Base-by-base conservation (phyloP, 2,797 vertebrate species). In the Epinephelus coioides region DNA sequence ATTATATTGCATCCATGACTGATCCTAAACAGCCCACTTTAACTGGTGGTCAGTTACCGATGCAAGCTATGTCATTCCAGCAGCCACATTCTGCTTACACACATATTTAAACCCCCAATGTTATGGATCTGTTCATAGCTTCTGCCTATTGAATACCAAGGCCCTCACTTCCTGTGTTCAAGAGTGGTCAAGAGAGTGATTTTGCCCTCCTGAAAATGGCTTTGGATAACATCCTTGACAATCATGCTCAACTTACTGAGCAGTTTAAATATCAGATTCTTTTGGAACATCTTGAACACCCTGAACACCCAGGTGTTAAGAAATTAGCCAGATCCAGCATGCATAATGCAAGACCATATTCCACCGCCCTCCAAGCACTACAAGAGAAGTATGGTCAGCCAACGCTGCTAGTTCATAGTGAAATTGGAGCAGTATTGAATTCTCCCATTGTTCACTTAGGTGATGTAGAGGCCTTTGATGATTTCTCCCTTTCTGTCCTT, bases 191-290 rank as follows among this genome's bases (percentile, higher is more conserved):
- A 11, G 57, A 79, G 68, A 18, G 40, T 65, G 78, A 79, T 13
- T 79, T 73, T 54, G 50, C 66, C 18, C 30, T 69, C 5, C 27
- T 81, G 3, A 81, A 81, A 47, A 78, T 85, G 65, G 74, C 65
- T 1, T 25, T 79, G 1, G 72, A 81, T 9, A 78, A 65, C 14
- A 46, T 56, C 4, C 40, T 81, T 14, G 49, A 73, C n/a, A 73
- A 59, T 27, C 59, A 77, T 17, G 14, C 3, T 6, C 73, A 81
- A 19, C 68, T 70, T 1, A 77, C 17, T 57, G 73, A 86, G 44
- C 59, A 79, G 13, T 77, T 62, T 54, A 81, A 85, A 76, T 72
- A 72, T 47, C 67, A 83, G 19, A 56, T 85, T 21, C 23, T 77
- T 34, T 51, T 83, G 2, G 50, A 71, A 8, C 60, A 84, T 68